These are phyloP conservation scores for Chanos chanos DNA, from an alignment of 2,797 vertebrate genomes.

Conservation along the genomic window DNA sequence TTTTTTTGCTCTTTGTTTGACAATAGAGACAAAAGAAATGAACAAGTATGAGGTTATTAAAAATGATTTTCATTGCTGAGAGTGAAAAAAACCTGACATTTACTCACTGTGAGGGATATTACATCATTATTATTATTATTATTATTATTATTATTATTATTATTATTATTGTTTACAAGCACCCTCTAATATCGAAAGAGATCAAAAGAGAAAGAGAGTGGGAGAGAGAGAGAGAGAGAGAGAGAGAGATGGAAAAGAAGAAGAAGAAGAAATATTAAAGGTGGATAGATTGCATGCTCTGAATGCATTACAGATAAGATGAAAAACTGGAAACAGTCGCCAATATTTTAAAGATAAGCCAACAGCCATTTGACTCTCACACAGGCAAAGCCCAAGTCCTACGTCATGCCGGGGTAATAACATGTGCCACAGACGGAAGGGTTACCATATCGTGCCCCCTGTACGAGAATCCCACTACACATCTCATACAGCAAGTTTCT, in stretches of 20 bases:
- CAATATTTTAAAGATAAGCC: slow-evolving; percentile 34
- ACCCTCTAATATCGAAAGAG: no score
- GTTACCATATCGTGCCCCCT: no score
- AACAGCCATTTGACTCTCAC: slow-evolving; percentile 18
- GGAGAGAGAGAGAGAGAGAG: neutral
- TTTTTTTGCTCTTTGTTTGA: neutral
- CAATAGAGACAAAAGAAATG: slow-evolving; percentile 7
- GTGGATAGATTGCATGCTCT: slow-evolving; percentile 29
- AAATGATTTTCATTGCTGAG: neutral
- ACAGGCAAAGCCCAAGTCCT: slow-evolving; percentile 30
- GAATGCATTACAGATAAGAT: slow-evolving; percentile 38
- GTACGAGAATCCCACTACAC: no score
- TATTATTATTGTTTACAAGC: no score
- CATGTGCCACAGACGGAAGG: no score
- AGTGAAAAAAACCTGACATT: slow-evolving; percentile 3
- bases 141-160: no score
- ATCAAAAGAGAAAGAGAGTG: no score
- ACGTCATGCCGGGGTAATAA: slow-evolving; percentile 17
- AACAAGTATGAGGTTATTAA: slow-evolving; percentile 26
- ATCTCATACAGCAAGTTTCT: no score
- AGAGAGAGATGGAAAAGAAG: neutral
- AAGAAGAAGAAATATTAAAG: neutral
- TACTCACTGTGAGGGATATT: no score
- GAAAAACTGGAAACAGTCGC: slow-evolving; percentile 16
- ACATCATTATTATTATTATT: no score